Percentiles rank a stretch among this genome's conserved stretches.
These are phyloP conservation scores for Slavum lentiscoides DNA, from an alignment of 2,888 invertebrate species.

Conservation along the genomic window DNA sequence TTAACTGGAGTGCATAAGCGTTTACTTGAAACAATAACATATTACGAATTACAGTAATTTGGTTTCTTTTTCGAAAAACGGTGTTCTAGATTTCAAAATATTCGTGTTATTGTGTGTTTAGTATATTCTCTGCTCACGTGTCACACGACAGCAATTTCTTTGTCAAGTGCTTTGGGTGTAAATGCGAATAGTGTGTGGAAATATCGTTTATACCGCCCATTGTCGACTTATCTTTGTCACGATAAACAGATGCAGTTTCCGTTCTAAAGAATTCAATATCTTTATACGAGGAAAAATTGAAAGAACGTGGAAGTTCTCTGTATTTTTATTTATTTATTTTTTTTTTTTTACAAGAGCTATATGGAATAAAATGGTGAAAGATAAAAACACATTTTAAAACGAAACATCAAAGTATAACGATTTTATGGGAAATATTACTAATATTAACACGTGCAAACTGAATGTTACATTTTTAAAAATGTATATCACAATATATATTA, in stretches of 20 bases:
- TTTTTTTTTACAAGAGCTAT: too few species aligned
- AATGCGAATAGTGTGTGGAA: slow-evolving; percentile 1
- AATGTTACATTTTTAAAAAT: too few species aligned
- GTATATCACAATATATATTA: too few species aligned
- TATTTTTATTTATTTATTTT: neutral
- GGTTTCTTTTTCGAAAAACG: neutral
- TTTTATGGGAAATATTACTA: too few species aligned
- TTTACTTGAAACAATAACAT: too few species aligned
- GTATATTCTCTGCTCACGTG: neutral
- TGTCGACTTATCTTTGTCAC: slow-evolving; percentile 32
- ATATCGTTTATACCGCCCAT: slow-evolving; percentile 16
- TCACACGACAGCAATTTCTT: neutral
- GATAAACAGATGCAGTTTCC: slow-evolving; percentile 19
- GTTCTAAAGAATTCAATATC: slow-evolving; percentile 12
- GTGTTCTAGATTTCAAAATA: neutral
- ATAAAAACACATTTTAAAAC: too few species aligned
- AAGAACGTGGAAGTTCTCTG: neutral
- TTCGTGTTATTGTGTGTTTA: neutral
- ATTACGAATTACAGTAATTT: neutral
- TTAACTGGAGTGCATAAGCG: too few species aligned
- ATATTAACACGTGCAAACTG: too few species aligned
- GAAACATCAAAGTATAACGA: too few species aligned
- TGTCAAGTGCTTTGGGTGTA: neutral
- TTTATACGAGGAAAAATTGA: neutral
- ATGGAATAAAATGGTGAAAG: too few species aligned